Percentiles rank a stretch among this genome's conserved stretches.
Evolutionary conservation across 2,888 invertebrate species (phyloP).

Genomic region (Pocota personata): DNA sequence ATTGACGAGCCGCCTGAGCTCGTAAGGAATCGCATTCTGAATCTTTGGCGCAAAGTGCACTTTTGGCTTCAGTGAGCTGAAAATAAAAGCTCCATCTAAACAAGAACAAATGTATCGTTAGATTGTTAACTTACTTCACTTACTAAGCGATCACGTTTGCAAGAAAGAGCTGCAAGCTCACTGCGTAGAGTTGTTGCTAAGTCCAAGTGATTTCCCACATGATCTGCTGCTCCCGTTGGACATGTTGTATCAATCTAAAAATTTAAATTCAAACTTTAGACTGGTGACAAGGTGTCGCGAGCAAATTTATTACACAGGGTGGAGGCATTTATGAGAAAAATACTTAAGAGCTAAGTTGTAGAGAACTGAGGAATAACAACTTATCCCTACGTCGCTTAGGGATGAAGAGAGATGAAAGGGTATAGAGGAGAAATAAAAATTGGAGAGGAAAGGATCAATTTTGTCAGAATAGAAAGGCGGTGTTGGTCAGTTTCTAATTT

Average conservation of each 20-base stretch:
- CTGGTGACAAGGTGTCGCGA: too few relatives aligned
- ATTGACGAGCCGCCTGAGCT: conserved; percentile 92
- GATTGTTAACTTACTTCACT: conserved; percentile 86
- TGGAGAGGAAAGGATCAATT: too few relatives aligned
- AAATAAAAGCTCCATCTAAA: background rate
- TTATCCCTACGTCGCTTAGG: too few relatives aligned
- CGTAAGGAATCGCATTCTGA: conserved; percentile 92
- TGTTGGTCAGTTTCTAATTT: too few relatives aligned
- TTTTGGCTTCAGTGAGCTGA: conserved; percentile 88
- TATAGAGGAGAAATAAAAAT: too few relatives aligned
- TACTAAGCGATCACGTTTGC: conserved; percentile 91
- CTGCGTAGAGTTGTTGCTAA: conserved; percentile 90
- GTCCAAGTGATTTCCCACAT: conserved; percentile 84
- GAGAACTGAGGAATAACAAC: too few relatives aligned
- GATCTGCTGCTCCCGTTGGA: conserved; percentile 75
- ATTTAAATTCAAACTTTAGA: background rate
- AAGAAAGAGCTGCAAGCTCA: conserved; percentile 92
- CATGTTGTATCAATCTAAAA: conserved; percentile 77
- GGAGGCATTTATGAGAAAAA: too few relatives aligned
- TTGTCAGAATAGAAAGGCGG: too few relatives aligned
- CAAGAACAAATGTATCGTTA: background rate
- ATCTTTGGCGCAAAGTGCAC: conserved; percentile 88
- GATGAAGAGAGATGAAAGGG: too few relatives aligned
- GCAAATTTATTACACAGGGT: too few relatives aligned
- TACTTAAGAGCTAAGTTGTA: too few relatives aligned